A percentile compares a stretch with the other conserved stretches of the same genome.
These are phyloP conservation scores for Strix uralensis DNA, from an alignment of 2,113 vertebrate genomes.

Conservation along the genomic window DNA sequence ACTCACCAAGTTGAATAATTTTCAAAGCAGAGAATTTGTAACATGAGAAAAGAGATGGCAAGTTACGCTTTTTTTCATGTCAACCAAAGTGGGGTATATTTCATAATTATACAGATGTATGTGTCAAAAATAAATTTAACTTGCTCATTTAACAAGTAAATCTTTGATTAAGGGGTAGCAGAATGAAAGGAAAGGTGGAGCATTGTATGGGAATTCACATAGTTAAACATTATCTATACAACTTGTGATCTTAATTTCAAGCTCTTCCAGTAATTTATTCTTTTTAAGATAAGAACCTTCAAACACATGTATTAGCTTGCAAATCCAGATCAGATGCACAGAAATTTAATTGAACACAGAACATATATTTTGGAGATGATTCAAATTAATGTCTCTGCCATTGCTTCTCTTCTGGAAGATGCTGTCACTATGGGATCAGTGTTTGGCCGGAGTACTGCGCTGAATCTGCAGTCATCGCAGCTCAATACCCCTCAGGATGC, in stretches of 20 bases:
- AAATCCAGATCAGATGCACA: not conserved
- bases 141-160: not conserved
- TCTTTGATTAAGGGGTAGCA: not conserved
- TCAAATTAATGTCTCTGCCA: not conserved
- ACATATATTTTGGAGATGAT: not conserved
- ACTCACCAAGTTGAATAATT: not conserved
- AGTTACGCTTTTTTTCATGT: not conserved
- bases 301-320: not conserved
- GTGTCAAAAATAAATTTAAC: not conserved
- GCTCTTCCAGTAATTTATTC: not conserved
- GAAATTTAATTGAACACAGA: not conserved
- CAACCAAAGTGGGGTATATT: not conserved
- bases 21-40: not conserved
- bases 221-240: not conserved
- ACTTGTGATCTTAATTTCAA: not conserved
- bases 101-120: not conserved
- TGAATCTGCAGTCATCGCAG: constrained; percentile 96
- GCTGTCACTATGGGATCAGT: constrained; percentile 98
- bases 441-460: constrained; percentile 93
- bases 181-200: not conserved
- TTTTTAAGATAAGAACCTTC: not conserved
- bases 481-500: constrained; percentile 97
- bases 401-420: constrained; percentile 69
- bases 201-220: not conserved
- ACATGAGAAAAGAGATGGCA: not conserved